Base-by-base conservation (phyloP, 2,113 vertebrate genomes). In the Sebastes fasciatus region DNA sequence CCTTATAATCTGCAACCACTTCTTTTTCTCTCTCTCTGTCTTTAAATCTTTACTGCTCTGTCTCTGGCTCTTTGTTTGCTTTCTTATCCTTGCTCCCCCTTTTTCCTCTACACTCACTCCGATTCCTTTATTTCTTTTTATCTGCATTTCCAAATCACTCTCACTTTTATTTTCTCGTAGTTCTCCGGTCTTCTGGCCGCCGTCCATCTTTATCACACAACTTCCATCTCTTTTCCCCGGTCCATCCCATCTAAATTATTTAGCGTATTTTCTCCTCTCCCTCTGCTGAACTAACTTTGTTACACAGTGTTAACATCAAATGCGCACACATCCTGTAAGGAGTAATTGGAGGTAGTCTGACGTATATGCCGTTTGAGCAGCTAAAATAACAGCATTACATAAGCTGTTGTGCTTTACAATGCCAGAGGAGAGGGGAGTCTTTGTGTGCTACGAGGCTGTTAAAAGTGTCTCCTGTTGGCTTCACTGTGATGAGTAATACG, bases 301-400 rank as follows among this genome's bases (percentile, higher is more conserved):
- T 75, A 21, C 48, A 65, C 40, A 48, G 60, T 62, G 65, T 42
- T 69, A 72, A 82, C 73, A 77, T 82, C 51, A 87, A 79, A 88
- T 16, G 42, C 43, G 43, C 69, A 80, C 79, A 75, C 60, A 71
- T 57, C 52, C 77, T 77, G 45, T 23, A 71, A 78, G 69, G 72
- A 26, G 70, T 84, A 75, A 89, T 87, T 77, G 84, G 64, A 87
- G 49, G 57, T 72, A 58, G 73, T 63, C 51, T 76, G 45, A 77
- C 67, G 79, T 87, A 67, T 51, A 75, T 60, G 3, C 60, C 2
- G 16, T 82, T 72, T 74, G 60, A 75, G 64, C 12, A 23, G 74
- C 79, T 75, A 60, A 73, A 82, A 89, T 61, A 85, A 83, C 57
- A 79, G 46, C 82, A 90, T 91, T 87, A 86, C 79, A 80, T 85